Percentiles rank a stretch among this genome's conserved stretches.
phyloP scores from a whole-genome alignment of 2,113 vertebrate genomes.

The Hylia prasina region DNA sequence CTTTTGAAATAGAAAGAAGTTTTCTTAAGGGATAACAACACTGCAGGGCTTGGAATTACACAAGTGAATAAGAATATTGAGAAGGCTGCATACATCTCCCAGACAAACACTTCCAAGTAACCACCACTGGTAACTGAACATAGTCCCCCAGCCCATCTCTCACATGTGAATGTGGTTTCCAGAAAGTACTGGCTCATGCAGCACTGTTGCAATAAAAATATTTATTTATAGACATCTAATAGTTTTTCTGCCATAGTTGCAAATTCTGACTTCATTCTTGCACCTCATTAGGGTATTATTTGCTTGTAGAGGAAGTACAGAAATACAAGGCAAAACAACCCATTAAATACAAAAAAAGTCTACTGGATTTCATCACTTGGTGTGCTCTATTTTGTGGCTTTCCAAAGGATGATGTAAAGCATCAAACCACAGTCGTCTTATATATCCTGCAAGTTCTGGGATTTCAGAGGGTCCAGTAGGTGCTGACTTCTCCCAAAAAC shows the following conservation, averaged over 20 bases:
- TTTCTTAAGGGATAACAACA: constrained; percentile 67
- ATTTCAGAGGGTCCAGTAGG: not conserved
- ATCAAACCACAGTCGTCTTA: not conserved
- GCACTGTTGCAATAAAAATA: constrained; percentile 31
- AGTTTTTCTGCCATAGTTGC: not conserved
- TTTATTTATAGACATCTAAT: constrained; percentile 36
- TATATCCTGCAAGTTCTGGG: not conserved
- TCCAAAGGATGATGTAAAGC: not conserved
- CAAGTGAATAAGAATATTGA: constrained; percentile 70
- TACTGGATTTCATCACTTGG: not conserved
- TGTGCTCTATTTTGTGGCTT: not conserved
- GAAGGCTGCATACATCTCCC: constrained; percentile 61
- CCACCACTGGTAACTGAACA: constrained; percentile 35
- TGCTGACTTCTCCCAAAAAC: not conserved
- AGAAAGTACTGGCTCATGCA: constrained; percentile 35
- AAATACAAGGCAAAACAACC: not conserved
- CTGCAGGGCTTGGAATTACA: constrained; percentile 62
- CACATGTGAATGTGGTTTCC: constrained; percentile 51
- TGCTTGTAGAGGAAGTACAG: not conserved
- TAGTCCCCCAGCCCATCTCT: constrained; percentile 49
- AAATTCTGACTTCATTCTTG: constrained; percentile 8
- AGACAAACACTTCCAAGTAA: constrained; percentile 66
- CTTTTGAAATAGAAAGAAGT: constrained; percentile 67
- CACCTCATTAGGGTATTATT: not conserved
- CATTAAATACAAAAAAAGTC: not conserved